A percentile compares a stretch with the other conserved stretches of the same genome.
These are phyloP conservation scores for Falco biarmicus DNA, from an alignment of 2,797 vertebrate genomes.

Conservation along the genomic window DNA sequence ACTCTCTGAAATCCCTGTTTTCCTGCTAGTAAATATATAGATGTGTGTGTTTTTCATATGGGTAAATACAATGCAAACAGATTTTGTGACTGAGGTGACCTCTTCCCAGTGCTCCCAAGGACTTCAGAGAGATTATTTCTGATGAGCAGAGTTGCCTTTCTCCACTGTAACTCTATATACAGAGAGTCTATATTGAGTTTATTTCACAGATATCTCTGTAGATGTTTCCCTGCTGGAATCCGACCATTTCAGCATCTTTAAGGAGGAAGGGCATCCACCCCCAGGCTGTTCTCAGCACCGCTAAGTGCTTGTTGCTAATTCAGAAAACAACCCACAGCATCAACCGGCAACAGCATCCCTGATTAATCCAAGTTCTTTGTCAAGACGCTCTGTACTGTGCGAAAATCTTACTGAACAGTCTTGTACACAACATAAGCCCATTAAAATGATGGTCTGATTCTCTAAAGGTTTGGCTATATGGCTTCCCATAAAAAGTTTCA, in stretches of 20 bases:
- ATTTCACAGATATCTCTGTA: neutral
- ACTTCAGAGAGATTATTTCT: neutral
- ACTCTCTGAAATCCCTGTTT: neutral
- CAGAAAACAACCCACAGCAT: slow-evolving; percentile 38
- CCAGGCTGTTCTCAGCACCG: neutral
- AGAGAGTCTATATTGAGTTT: neutral
- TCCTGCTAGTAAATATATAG: neutral
- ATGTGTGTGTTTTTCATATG: neutral
- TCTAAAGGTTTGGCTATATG: slow-evolving; percentile 71
- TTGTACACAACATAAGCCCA: slow-evolving; percentile 67
- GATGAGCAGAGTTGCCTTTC: neutral
- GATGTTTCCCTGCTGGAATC: neutral
- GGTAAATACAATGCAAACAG: neutral
- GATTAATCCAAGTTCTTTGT: slow-evolving; percentile 71
- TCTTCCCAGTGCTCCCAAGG: fast-evolving
- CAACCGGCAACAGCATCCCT: slow-evolving; percentile 37
- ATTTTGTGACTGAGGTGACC: neutral
- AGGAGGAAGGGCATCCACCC: neutral
- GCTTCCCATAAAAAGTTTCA: slow-evolving; percentile 77
- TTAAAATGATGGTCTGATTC: slow-evolving; percentile 73
- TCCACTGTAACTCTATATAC: neutral
- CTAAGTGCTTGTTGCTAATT: slow-evolving; percentile 50
- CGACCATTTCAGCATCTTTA: neutral
- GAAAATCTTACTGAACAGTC: slow-evolving; percentile 54
- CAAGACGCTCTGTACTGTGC: slow-evolving; percentile 34